Evolutionary conservation across 1,140 invertebrate genomes (phyloP).

Genomic region (Aphelenchoides besseyi): DNA sequence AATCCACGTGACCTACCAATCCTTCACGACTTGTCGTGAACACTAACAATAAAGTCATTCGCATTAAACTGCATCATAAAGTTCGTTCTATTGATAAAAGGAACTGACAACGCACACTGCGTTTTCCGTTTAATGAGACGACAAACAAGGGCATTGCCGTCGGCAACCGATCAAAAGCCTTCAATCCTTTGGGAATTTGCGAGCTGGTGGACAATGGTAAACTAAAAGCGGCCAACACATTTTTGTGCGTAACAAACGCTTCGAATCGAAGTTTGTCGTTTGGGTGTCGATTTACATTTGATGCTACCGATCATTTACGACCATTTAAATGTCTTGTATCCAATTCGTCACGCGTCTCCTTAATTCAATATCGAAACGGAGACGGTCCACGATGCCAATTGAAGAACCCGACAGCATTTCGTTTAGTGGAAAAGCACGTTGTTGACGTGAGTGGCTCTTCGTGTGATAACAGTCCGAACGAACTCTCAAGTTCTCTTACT

Average conservation of each 20-base stretch:
- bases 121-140: too few species aligned
- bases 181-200: not conserved
- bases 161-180: not conserved
- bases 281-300: too few species aligned
- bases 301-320: not conserved
- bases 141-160: not conserved
- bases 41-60: not conserved
- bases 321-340: too few species aligned
- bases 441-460: not conserved
- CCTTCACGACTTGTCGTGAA: too few species aligned
- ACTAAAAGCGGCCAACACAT: too few species aligned
- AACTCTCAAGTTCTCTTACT: too few species aligned
- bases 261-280: too few species aligned
- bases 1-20: too few species aligned
- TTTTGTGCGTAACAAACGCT: too few species aligned
- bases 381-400: not conserved
- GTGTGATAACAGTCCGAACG: not conserved
- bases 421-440: not conserved
- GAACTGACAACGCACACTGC: not conserved
- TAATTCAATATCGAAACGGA: constrained; percentile 1
- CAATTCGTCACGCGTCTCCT: not conserved
- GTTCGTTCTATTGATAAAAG: not conserved
- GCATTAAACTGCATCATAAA: not conserved
- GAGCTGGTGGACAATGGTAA: too few species aligned
- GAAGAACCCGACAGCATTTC: not conserved